phyloP scores from a whole-genome alignment of 1,140 invertebrate genomes.

The Zaprionus vittiger region DNA sequence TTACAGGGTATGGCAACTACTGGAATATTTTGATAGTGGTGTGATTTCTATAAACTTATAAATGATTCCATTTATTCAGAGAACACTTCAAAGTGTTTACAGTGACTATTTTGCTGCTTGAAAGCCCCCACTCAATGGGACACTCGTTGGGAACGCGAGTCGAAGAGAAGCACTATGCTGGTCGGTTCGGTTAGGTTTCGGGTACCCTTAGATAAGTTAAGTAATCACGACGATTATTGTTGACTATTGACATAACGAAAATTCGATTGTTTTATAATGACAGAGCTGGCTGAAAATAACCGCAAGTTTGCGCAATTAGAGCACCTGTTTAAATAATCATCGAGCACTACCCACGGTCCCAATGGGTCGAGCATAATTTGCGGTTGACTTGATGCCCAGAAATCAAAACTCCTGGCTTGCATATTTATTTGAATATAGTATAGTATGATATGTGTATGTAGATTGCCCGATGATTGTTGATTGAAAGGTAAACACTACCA shows the following conservation, averaged over 20 bases:
- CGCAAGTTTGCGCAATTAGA: constrained; percentile 36
- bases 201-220: constrained; percentile 70
- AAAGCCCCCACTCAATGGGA: constrained; percentile 17
- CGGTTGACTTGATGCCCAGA: constrained; percentile 66
- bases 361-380: constrained; percentile 50
- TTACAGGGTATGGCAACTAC: neutral
- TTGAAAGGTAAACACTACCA: constrained; percentile 77
- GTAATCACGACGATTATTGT: constrained; percentile 81
- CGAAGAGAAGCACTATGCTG: constrained; percentile 11
- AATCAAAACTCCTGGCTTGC: constrained; percentile 30
- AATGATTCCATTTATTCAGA: neutral
- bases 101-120: constrained; percentile 18
- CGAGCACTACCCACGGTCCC: neutral
- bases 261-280: constrained; percentile 84
- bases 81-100: constrained; percentile 9
- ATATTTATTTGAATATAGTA: constrained; percentile 62
- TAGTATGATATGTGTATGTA: neutral
- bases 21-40: neutral
- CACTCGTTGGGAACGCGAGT: constrained; percentile 14
- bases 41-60: neutral
- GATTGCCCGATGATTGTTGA: constrained; percentile 48
- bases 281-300: constrained; percentile 36
- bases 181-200: neutral
- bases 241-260: constrained; percentile 77
- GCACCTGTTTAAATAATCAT: constrained; percentile 45